Evolutionary conservation across 2,888 invertebrate genomes (phyloP), one percentile per base, ranked within the genome.

Genomic region (Teleiodes luculella): DNA sequence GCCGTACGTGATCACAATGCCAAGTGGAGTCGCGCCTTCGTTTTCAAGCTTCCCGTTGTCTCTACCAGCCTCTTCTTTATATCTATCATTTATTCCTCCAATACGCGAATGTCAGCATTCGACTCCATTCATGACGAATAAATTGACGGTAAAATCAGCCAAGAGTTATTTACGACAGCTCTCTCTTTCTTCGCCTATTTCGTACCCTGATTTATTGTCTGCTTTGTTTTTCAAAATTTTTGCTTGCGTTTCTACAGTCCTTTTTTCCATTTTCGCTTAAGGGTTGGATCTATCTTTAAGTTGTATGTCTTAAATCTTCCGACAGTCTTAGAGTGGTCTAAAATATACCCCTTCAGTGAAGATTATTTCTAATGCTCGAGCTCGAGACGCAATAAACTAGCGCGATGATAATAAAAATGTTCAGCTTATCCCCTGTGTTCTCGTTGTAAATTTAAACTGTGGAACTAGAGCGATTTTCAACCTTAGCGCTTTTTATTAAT

Each of bases 351-450:
- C 71, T 68, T 55, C 74, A 71, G 73, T 69, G 76, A 73, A 80
- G 80, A 83, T 80, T 83, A 82, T 82, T 83, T 83, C 80, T 84
- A 83, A 86, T 85, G 79, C 80, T 73, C 70, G 68, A 76, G 78
- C 80, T 82, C 76, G 73, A 82, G 77, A 77, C 72, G 83, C 79
- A 83, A 84, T 86, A 86, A 85, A 85, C 81, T 83, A 83, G 77
- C 76, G 63, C 81, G 78, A 80, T 82, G 80, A 81, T 84, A 85
- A 86, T 86, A 86, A 86, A 86, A 86, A 85, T 79, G 81, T 83
- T 83, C 78, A 76, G 76, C 76, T 80, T 76, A 83, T 82, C 80
- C 83, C 76, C 74, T 73, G 77, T 78, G 76, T 78, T 77, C 76
- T 63, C 72, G 78, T 75, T 81, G 82, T 83, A 80, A 84, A 81